phyloP scores from a whole-genome alignment of 2,113 vertebrate species.

The Sardina pilchardus region DNA sequence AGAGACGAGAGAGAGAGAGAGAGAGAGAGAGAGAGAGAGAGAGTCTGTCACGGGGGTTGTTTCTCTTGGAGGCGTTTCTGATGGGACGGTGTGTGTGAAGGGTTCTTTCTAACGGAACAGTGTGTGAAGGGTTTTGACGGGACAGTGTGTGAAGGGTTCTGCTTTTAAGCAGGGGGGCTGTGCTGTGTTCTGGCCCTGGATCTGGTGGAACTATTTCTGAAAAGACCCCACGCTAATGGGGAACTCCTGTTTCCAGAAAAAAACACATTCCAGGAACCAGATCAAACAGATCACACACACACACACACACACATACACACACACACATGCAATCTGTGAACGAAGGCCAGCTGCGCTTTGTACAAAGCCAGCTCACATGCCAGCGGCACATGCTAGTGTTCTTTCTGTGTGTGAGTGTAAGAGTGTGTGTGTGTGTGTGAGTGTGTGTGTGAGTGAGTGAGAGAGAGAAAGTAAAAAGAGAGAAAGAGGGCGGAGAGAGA shows the following conservation, averaged over 20 bases:
- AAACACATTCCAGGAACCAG: not conserved
- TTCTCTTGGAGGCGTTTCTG: not conserved
- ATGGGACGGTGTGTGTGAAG: too few species aligned
- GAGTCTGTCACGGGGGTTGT: not conserved
- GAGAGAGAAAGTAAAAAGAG: too few species aligned
- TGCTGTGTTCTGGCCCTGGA: too few species aligned
- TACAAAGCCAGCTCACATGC: slow-evolving; percentile 45
- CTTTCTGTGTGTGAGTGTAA: not conserved
- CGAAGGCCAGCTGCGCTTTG: slow-evolving; percentile 36
- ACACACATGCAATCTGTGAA: not conserved
- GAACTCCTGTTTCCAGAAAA: not conserved
- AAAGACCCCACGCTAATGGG: not conserved
- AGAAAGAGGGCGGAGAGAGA: too few species aligned
- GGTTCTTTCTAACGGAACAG: too few species aligned
- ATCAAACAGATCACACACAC: slow-evolving; percentile 7
- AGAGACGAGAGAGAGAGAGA: too few species aligned
- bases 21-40: too few species aligned
- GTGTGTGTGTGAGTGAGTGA: not conserved
- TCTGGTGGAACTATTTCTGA: not conserved
- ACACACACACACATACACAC: not conserved
- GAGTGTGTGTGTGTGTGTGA: not conserved
- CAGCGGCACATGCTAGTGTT: not conserved
- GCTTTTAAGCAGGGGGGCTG: too few species aligned
- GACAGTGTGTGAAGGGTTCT: too few species aligned
- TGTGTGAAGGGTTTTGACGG: too few species aligned